Evolutionary conservation across 2,113 vertebrate species (phyloP).

Genomic region (Pelodiscus sinensis): DNA sequence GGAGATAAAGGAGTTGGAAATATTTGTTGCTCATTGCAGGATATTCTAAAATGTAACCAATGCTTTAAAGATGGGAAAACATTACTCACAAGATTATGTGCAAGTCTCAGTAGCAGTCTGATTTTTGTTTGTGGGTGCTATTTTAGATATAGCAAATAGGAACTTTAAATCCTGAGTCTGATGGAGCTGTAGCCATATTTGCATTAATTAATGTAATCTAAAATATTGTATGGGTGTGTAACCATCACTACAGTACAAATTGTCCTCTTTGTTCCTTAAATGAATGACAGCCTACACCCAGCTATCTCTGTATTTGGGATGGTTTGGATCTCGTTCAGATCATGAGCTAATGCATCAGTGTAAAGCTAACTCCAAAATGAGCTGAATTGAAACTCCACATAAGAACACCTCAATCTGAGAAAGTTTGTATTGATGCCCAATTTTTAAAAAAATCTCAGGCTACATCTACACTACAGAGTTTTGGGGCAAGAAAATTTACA

Average conservation of each 20-base stretch:
- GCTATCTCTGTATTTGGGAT: background rate
- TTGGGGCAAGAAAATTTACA: background rate
- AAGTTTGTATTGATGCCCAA: background rate
- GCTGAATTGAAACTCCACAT: background rate
- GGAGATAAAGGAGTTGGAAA: slow-evolving; percentile 50
- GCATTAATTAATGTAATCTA: background rate
- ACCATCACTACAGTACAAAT: background rate
- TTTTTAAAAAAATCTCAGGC: background rate
- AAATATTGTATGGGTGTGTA: background rate
- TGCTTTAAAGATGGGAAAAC: slow-evolving; percentile 22
- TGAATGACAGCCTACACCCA: background rate
- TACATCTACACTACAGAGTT: background rate
- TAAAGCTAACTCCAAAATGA: background rate
- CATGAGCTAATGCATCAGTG: background rate
- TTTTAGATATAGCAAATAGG: slow-evolving; percentile 5
- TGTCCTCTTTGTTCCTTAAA: background rate
- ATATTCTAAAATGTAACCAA: slow-evolving; percentile 45
- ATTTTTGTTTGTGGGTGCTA: background rate
- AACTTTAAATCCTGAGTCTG: background rate
- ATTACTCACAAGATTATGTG: slow-evolving; percentile 10
- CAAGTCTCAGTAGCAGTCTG: background rate
- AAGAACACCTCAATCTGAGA: background rate
- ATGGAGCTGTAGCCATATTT: background rate
- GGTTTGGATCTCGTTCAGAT: background rate
- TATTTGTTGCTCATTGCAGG: slow-evolving; percentile 44